Evolutionary conservation across 2,797 vertebrate species (phyloP).

Genomic region (Pseudotriccus pelzelni): DNA sequence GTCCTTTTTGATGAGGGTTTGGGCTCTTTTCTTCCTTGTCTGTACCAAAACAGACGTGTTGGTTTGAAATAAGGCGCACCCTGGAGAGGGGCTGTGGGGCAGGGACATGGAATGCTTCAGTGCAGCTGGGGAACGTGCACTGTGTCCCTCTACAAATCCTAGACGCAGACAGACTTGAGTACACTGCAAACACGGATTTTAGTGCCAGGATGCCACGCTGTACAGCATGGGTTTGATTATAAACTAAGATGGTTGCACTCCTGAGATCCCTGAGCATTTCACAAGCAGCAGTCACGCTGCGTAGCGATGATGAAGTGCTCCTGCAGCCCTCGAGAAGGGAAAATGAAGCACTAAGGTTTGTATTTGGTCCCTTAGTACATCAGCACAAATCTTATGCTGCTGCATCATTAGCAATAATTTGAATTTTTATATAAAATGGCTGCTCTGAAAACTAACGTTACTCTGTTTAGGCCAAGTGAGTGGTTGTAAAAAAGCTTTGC

Average conservation of each 20-base stretch:
- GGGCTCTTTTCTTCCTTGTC: neutral
- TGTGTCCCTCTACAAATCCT: fast-evolving
- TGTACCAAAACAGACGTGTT: fast-evolving
- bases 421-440: neutral
- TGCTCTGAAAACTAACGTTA: neutral
- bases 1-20: neutral
- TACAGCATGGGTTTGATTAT: neutral
- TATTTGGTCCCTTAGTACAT: neutral
- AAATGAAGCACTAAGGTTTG: neutral
- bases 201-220: neutral
- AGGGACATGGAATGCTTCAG: neutral
- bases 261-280: neutral
- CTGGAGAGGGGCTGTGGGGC: neutral
- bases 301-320: neutral
- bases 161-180: neutral
- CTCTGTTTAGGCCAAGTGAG: neutral
- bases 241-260: neutral
- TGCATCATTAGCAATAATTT: neutral
- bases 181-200: neutral
- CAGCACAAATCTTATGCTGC: neutral
- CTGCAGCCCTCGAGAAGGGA: neutral
- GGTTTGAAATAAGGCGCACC: neutral
- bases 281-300: neutral
- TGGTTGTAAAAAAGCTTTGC: neutral
- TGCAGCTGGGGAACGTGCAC: neutral